Evolutionary conservation across 2,888 invertebrate genomes (phyloP).

Genomic region (Endotricha flammealis): DNA sequence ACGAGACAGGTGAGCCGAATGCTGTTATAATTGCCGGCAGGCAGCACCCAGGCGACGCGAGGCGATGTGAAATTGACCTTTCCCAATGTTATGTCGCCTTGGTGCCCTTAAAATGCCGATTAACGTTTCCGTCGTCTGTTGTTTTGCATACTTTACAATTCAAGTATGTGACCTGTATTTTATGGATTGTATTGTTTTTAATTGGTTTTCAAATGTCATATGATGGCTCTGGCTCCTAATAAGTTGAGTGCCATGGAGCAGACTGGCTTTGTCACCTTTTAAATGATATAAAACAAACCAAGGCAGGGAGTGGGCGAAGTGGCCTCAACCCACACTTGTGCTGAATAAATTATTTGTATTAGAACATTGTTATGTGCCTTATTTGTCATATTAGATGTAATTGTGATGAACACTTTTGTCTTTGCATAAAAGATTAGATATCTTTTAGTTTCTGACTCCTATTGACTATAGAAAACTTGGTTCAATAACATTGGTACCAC

Average conservation of each 20-base stretch:
- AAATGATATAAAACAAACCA: conserved; percentile 49
- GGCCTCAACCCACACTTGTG: conserved; percentile 61
- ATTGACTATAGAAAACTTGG: too few species aligned
- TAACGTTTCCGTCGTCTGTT: not conserved
- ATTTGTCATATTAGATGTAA: conserved; percentile 50
- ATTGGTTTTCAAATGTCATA: not conserved
- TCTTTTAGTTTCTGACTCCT: too few species aligned
- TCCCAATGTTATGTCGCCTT: conserved; percentile 36
- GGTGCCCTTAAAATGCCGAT: conserved; percentile 25
- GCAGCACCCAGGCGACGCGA: conserved; percentile 24
- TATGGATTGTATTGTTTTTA: conserved; percentile 4
- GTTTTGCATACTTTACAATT: conserved; percentile 2
- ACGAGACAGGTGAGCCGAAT: conserved; percentile 80
- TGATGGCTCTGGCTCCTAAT: conserved; percentile 4
- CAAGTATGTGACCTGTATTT: conserved; percentile 8
- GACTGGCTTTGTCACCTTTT: conserved; percentile 32
- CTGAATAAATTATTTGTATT: conserved; percentile 70
- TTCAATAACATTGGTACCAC: too few species aligned
- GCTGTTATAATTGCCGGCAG: conserved; percentile 62
- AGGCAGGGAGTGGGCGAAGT: conserved; percentile 68
- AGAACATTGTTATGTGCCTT: conserved; percentile 65
- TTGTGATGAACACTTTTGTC: conserved; percentile 39
- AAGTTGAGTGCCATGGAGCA: not conserved
- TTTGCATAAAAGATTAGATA: too few species aligned
- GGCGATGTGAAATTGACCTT: conserved; percentile 37